These are phyloP conservation scores for Paragorgia papillata DNA, from an alignment of 92 coral and sea anemone genomes.

Conservation along the genomic window DNA sequence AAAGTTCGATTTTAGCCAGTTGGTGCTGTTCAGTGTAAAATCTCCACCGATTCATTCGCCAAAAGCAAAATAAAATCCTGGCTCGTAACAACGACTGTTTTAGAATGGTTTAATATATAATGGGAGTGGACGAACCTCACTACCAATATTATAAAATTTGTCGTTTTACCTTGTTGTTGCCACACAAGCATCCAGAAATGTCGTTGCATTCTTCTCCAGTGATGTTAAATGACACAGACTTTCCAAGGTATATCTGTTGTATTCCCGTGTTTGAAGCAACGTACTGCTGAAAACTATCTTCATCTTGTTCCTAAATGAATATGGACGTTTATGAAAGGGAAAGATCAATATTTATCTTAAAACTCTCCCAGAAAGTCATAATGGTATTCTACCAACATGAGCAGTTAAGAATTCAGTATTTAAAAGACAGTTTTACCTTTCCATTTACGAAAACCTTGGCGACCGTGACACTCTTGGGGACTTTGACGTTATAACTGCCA, in stretches of 20 bases:
- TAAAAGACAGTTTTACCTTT: conserved; percentile 7
- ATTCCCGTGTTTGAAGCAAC: conserved; percentile 9
- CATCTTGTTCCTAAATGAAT: background rate
- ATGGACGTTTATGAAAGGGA: too few relatives aligned
- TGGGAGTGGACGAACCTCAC: too few relatives aligned
- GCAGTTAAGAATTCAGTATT: too few relatives aligned
- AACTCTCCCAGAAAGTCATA: background rate
- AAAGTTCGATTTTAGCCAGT: too few relatives aligned
- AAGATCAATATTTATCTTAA: background rate
- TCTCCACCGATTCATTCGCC: too few relatives aligned
- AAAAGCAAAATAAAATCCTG: too few relatives aligned
- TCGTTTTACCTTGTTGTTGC: conserved; percentile 18
- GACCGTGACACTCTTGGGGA: conserved; percentile 21
- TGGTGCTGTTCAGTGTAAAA: too few relatives aligned
- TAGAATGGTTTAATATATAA: too few relatives aligned
- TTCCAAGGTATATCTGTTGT: conserved; percentile 14
- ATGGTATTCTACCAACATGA: too few relatives aligned
- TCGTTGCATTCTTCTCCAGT: conserved; percentile 21
- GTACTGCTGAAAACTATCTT: background rate
- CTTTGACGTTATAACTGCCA: conserved; percentile 21
- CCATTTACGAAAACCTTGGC: conserved; percentile 18
- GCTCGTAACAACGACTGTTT: too few relatives aligned
- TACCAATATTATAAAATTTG: too few relatives aligned
- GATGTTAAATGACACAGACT: conserved; percentile 24
- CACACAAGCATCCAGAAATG: conserved; percentile 27